phyloP scores from a whole-genome alignment of 2,888 invertebrate species.

The Druceiella hillmani region DNA sequence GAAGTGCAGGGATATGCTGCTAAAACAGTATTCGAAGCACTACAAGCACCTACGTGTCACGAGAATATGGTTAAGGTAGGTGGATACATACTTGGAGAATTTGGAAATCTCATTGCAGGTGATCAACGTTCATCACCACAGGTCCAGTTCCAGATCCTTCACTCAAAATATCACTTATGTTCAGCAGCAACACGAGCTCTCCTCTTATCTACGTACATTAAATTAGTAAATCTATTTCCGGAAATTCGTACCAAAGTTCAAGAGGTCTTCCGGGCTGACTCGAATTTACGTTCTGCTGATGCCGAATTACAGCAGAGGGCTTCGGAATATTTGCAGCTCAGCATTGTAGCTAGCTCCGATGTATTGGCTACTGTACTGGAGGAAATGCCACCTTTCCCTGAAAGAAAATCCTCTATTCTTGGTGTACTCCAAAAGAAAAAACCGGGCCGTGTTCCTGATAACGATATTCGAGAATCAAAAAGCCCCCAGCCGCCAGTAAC shows the following conservation, averaged over 20 bases:
- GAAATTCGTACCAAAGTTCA: conserved; percentile 96
- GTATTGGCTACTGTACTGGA: conserved; percentile 97
- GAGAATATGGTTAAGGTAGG: conserved; percentile 99
- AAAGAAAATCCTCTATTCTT: conserved; percentile 94
- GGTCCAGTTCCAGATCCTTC: conserved; percentile 96
- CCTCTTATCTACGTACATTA: conserved; percentile 95
- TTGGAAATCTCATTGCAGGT: conserved; percentile 98
- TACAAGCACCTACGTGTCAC: conserved; percentile 98
- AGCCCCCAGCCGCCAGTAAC: conserved; percentile 60
- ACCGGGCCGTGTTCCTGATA: conserved; percentile 89
- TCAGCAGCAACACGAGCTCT: conserved; percentile 95
- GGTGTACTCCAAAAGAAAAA: conserved; percentile 98
- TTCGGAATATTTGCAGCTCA: conserved; percentile 94
- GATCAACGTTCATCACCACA: conserved; percentile 95
- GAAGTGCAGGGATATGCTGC: conserved; percentile 99
- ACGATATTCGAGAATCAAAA: conserved; percentile 76
- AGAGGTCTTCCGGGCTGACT: conserved; percentile 90
- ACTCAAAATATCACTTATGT: conserved; percentile 98
- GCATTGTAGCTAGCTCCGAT: conserved; percentile 93
- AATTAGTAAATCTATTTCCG: conserved; percentile 98
- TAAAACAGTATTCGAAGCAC: conserved; percentile 98
- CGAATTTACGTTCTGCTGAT: conserved; percentile 95
- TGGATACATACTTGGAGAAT: conserved; percentile 98
- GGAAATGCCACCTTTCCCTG: conserved; percentile 99
- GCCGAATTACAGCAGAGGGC: conserved; percentile 98